phyloP scores from a whole-genome alignment of 2,797 vertebrate genomes.

The Pseudopleuronectes americanus region DNA sequence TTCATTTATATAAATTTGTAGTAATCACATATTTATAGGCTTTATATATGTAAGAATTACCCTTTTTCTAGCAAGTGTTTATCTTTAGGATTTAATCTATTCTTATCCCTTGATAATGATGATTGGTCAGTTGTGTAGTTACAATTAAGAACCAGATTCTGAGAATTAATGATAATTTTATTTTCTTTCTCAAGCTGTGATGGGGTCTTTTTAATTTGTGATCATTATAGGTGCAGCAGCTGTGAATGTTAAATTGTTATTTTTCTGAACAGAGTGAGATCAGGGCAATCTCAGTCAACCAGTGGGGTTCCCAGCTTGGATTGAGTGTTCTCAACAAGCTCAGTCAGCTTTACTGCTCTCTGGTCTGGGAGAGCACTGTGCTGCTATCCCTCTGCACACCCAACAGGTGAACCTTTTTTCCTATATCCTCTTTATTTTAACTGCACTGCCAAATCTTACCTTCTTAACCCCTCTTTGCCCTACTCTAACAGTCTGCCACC shows the following conservation, averaged over 20 bases:
- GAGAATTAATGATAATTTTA: neutral
- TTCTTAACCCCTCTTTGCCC: neutral
- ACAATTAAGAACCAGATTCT: too few species aligned
- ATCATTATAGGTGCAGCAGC: neutral
- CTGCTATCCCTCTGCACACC: slow-evolving; percentile 95
- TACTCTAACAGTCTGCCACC: slow-evolving; percentile 86
- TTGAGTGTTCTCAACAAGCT: slow-evolving; percentile 94
- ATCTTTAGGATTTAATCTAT: too few species aligned
- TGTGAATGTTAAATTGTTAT: neutral
- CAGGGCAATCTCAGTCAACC: slow-evolving; percentile 96
- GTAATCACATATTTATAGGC: too few species aligned
- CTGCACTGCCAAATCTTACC: neutral
- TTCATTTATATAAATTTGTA: neutral
- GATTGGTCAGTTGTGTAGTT: too few species aligned
- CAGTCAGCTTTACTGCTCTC: slow-evolving; percentile 95
- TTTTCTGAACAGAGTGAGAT: slow-evolving; percentile 90
- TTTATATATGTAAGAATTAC: too few species aligned
- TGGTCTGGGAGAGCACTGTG: slow-evolving; percentile 97
- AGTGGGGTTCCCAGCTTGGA: slow-evolving; percentile 96
- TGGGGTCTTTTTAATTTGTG: neutral
- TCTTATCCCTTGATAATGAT: too few species aligned
- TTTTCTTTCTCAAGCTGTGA: neutral
- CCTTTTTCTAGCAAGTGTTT: too few species aligned
- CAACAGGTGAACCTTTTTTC: slow-evolving; percentile 86
- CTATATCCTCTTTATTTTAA: neutral